Conservation (phyloP, 2,113 vertebrate genomes). For the Dipodomys ordii region DNA sequence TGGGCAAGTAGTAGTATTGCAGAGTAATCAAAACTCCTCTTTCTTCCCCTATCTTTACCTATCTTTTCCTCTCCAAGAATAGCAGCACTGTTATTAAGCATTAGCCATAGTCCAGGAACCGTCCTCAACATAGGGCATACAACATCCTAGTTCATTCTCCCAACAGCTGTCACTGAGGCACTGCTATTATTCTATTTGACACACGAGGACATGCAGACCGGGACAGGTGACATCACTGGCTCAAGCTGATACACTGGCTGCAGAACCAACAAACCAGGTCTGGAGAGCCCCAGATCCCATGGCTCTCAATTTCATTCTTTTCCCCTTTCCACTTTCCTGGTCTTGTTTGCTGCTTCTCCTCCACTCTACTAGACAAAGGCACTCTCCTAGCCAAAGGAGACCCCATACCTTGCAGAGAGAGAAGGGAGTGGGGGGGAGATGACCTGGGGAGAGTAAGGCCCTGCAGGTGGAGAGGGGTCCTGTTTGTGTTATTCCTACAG, state of each 20-base stretch:
- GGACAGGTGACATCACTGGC: neutral
- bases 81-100: neutral
- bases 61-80: neutral
- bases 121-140: neutral
- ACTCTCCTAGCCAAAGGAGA: neutral
- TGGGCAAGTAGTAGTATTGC: neutral
- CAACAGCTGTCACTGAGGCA: neutral
- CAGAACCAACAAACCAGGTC: neutral
- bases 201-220: neutral
- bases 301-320: neutral
- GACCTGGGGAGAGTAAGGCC: neutral
- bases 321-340: neutral
- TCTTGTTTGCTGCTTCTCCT: neutral
- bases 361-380: neutral
- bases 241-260: neutral
- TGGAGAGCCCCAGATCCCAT: neutral
- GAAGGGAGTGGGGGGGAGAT: neutral
- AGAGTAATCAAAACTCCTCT: neutral
- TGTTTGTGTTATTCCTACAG: slow-evolving; percentile 64
- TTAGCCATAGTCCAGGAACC: neutral
- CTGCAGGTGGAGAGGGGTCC: slow-evolving; percentile 37
- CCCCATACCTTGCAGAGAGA: neutral
- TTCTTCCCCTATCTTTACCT: neutral
- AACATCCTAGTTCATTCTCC: neutral
- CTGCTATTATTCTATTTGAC: neutral